Conservation (phyloP, 2,888 invertebrate genomes). For the Ophion ellenae region DNA sequence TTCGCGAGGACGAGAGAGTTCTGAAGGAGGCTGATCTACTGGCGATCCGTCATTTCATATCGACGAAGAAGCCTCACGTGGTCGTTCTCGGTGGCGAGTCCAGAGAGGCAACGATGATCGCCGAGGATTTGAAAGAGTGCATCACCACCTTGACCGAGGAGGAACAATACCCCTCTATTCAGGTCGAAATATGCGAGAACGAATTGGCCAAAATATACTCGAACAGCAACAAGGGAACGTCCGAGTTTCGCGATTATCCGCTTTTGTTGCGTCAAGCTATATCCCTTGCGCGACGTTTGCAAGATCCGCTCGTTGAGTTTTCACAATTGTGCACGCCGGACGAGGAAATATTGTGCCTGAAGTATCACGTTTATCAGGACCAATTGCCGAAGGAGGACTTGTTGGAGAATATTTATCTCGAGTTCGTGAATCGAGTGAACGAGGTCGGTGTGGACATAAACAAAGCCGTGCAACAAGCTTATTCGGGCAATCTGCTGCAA, state of each 20-base stretch:
- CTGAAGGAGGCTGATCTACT: slow-evolving; percentile 88
- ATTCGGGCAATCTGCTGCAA: slow-evolving; percentile 94
- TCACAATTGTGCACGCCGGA: slow-evolving; percentile 97
- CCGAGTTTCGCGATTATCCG: slow-evolving; percentile 96
- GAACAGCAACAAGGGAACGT: slow-evolving; percentile 93
- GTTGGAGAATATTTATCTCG: slow-evolving; percentile 91
- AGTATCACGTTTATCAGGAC: slow-evolving; percentile 91
- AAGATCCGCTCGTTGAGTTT: slow-evolving; percentile 97
- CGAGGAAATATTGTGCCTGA: slow-evolving; percentile 97
- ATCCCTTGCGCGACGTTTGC: slow-evolving; percentile 93
- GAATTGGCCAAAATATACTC: slow-evolving; percentile 96
- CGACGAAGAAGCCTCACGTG: slow-evolving; percentile 95
- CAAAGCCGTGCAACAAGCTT: slow-evolving; percentile 92
- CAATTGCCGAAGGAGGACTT: slow-evolving; percentile 92
- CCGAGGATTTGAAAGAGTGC: slow-evolving; percentile 89
- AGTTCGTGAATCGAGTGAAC: slow-evolving; percentile 96
- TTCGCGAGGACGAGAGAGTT: slow-evolving; percentile 87
- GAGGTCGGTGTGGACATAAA: slow-evolving; percentile 99
- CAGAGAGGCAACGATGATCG: slow-evolving; percentile 91
- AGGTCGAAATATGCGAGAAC: slow-evolving; percentile 95
- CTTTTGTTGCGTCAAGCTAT: slow-evolving; percentile 94
- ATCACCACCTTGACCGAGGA: slow-evolving; percentile 90
- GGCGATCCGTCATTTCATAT: slow-evolving; percentile 91
- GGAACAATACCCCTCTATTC: slow-evolving; percentile 93
- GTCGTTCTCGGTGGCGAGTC: slow-evolving; percentile 95